Conservation (phyloP, 2,888 invertebrate species). For the Escarpia spicata region DNA sequence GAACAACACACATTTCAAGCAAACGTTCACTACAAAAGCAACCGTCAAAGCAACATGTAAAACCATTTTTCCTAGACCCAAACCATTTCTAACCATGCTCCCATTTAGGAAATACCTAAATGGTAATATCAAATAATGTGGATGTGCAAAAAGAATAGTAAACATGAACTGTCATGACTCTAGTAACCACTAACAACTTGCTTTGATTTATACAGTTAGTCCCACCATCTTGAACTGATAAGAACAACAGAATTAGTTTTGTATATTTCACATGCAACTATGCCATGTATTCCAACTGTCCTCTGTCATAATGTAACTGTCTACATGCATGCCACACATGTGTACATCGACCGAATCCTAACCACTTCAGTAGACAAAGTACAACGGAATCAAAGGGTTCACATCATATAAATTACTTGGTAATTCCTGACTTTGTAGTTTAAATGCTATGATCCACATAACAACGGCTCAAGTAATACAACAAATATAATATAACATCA, state of each 20-base stretch:
- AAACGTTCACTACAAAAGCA: neutral
- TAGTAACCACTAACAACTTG: no score
- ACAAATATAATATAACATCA: neutral
- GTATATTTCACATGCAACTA: neutral
- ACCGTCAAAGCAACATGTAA: neutral
- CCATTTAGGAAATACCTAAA: no score
- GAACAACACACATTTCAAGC: neutral
- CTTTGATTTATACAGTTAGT: neutral
- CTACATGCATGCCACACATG: neutral
- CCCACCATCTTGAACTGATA: neutral
- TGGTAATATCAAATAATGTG: no score
- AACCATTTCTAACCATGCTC: neutral
- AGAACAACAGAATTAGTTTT: neutral
- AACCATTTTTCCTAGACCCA: neutral
- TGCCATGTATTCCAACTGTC: neutral
- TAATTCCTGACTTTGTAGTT: neutral
- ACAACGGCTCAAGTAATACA: neutral
- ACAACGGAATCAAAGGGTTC: neutral
- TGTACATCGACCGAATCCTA: neutral
- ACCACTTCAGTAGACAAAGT: neutral
- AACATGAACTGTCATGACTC: no score
- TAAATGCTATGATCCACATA: neutral
- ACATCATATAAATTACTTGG: neutral
- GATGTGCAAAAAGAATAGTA: no score
- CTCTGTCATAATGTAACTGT: neutral